Base-by-base conservation (phyloP, 2,888 invertebrate genomes). In the Tethea ocularis region DNA sequence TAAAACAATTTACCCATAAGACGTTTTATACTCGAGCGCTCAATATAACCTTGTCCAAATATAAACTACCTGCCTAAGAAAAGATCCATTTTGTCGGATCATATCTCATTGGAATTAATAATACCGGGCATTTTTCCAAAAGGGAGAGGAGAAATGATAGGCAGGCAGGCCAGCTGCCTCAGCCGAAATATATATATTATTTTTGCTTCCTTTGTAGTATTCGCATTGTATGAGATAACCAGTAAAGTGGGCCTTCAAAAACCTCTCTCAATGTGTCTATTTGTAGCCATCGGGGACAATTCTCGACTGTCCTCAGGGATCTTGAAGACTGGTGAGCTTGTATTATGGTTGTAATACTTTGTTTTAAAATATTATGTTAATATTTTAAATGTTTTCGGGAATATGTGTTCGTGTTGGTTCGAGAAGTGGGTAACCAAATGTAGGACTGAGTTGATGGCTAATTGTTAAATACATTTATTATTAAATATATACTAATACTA, bases 101-200 rank as follows among this genome's bases (percentile, higher is more conserved):
- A 78, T 78, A 80, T 80, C 77, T 74, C 77, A 78, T 75, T 77
- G 72, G 72, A 78, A 78, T 83, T 82, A 82, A 80, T 83, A 83
- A 74, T 69, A 62, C 63, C 67, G 71, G 79, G 74, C 78, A 80
- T 77, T 80, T 82, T 77, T 76, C 73, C 73, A 69, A 63, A 60
- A 60, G 61, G 55, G 61, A 64, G 68, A 67, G 69, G 72, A 75
- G 78, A 78, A 77, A n/a, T 77, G 74, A 69, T 66, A 66, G 73
- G 69, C 72, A 66, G 73, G 69, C 72, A 67, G 67, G 61, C 75
- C 38, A 75, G 74, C 75, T 74, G 74, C 67, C 70, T 71, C 68
- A 64, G 69, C 65, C 64, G 71, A 61, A 71, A 61, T 60, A 61
- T 73, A 77, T 80, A 77, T 79, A 82, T 79, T 73, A 77, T 75